A percentile compares a stretch with the other conserved stretches of the same genome.
Conservation (phyloP, 2,113 vertebrate genomes). For the Rhinolophus ferrumequinum region DNA sequence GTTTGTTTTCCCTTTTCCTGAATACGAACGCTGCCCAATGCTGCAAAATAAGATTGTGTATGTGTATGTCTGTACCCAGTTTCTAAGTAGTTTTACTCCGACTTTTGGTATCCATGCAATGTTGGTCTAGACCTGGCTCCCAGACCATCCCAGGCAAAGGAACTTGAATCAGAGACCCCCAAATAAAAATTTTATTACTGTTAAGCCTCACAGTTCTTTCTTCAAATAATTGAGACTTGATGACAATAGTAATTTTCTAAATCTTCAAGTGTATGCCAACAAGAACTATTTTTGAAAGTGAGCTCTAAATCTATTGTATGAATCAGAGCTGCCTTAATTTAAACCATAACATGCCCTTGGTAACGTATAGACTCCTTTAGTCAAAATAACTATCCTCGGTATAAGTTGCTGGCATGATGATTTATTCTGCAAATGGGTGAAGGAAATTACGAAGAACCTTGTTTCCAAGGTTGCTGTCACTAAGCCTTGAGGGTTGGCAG, state of each 20-base stretch:
- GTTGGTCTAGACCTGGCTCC: neutral
- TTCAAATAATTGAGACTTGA: neutral
- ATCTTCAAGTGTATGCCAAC: neutral
- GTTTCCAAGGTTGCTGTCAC: neutral
- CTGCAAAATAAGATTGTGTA: neutral
- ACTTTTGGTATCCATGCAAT: neutral
- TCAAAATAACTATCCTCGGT: neutral
- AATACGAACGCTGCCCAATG: neutral
- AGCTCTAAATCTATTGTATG: neutral
- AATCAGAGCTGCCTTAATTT: slow-evolving; percentile 14
- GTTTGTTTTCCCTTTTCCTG: neutral
- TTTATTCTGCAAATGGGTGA: neutral
- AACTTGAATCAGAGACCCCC: slow-evolving; percentile 9
- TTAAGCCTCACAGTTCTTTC: slow-evolving; percentile 3
- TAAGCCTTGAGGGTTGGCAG: neutral
- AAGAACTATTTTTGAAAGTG: slow-evolving; percentile 27
- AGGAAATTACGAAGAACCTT: neutral
- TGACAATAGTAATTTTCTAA: neutral
- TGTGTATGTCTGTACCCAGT: neutral
- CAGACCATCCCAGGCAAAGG: neutral
- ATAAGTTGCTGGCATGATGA: neutral
- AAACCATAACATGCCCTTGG: neutral
- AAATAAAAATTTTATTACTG: slow-evolving; percentile 23
- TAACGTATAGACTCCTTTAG: neutral
- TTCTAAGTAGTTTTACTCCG: neutral